Evolutionary conservation across 2,113 vertebrate genomes (phyloP).

Genomic region (Cranoglanis bouderius): DNA sequence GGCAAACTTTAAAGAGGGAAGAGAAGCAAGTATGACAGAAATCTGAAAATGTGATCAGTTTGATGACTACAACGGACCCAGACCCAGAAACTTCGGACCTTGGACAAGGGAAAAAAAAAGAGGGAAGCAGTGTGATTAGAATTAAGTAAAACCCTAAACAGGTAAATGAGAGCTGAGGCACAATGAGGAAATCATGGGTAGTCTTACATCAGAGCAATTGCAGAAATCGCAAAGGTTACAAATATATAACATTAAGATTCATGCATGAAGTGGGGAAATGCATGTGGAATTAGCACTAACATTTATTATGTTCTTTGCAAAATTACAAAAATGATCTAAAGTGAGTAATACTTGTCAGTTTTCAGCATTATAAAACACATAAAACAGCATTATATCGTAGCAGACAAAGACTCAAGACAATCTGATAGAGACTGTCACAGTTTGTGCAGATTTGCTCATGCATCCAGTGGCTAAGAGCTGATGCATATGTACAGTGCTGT

Average conservation of each 20-base stretch:
- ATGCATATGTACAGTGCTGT: neutral
- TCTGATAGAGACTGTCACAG: neutral
- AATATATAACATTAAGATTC: neutral
- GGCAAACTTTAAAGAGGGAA: neutral
- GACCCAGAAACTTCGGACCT: neutral
- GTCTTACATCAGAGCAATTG: neutral
- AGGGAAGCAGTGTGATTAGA: neutral
- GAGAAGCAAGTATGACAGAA: conserved; percentile 6
- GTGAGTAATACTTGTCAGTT: neutral
- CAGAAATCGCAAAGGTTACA: neutral
- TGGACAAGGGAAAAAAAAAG: neutral
- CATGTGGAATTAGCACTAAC: neutral
- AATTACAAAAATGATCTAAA: neutral
- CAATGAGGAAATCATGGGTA: neutral
- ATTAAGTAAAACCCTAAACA: neutral
- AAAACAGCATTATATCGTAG: neutral
- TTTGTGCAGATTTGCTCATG: neutral
- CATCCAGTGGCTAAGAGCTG: neutral
- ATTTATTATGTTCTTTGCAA: neutral
- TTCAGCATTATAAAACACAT: neutral
- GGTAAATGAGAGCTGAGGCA: neutral
- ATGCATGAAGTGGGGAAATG: neutral
- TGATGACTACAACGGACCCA: neutral
- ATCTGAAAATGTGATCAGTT: neutral
- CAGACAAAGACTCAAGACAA: neutral